Evolutionary conservation across 2,113 vertebrate species (phyloP).

Genomic region (Anguilla rostrata): DNA sequence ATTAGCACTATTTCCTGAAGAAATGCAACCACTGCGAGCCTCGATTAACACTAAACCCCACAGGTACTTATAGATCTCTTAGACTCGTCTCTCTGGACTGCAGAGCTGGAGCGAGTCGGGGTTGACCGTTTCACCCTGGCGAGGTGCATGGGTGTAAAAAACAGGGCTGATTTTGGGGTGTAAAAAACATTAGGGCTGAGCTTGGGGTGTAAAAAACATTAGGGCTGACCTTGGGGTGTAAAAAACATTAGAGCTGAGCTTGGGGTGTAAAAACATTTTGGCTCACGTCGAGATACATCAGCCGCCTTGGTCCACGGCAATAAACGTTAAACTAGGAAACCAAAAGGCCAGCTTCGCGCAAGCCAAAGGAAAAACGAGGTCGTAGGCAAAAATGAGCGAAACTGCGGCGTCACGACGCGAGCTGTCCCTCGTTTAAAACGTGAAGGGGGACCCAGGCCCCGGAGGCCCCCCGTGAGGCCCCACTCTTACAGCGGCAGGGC

Average conservation of each 20-base stretch:
- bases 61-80: too few species aligned
- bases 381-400: not conserved
- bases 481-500: not conserved
- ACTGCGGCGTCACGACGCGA: too few species aligned
- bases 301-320: not conserved
- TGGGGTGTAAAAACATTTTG: constrained; percentile 12
- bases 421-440: constrained; percentile 36
- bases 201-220: too few species aligned
- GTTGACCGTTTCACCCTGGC: not conserved
- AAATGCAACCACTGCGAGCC: not conserved
- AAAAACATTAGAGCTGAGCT: too few species aligned
- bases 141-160: not conserved
- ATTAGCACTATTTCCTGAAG: too few species aligned
- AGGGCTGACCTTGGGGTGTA: not conserved
- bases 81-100: too few species aligned
- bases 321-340: constrained; percentile 21
- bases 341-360: constrained; percentile 17
- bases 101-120: not conserved
- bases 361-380: constrained; percentile 29
- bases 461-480: not conserved
- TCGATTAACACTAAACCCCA: not conserved
- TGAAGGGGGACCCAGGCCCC: not conserved
- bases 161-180: too few species aligned
- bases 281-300: constrained; percentile 13
- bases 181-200: too few species aligned